Evolutionary conservation across 2,888 invertebrate species (phyloP).

Genomic region (Hybos culiciformis): DNA sequence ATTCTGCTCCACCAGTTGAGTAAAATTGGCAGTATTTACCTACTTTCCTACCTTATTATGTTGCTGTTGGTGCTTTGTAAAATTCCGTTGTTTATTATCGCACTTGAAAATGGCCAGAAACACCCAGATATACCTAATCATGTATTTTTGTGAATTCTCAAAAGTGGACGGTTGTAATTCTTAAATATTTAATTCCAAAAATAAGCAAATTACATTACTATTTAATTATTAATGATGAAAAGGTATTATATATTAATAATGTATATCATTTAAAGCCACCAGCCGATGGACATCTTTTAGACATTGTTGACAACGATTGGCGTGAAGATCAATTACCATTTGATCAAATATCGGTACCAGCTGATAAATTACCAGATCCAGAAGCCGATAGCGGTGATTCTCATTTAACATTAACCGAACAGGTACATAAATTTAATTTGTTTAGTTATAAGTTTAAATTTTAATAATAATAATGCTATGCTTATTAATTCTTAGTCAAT

Average conservation of each 20-base stretch:
- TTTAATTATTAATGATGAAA: too few relatives aligned
- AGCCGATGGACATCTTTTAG: constrained; percentile 33
- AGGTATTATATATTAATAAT: not conserved
- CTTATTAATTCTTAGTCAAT: not conserved
- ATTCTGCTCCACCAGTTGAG: too few relatives aligned
- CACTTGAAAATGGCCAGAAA: too few relatives aligned
- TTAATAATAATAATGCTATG: constrained; percentile 4
- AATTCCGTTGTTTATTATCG: too few relatives aligned
- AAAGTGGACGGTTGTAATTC: too few relatives aligned
- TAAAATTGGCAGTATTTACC: too few relatives aligned
- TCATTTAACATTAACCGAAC: constrained; percentile 77
- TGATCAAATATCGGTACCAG: constrained; percentile 74
- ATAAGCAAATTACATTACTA: too few relatives aligned
- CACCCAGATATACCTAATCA: too few relatives aligned
- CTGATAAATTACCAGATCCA: constrained; percentile 80
- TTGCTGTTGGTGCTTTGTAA: too few relatives aligned
- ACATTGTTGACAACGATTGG: constrained; percentile 66
- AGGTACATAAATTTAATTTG: constrained; percentile 47
- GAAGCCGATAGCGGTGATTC: constrained; percentile 87
- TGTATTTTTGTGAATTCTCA: too few relatives aligned
- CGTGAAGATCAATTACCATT: constrained; percentile 65
- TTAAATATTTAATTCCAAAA: too few relatives aligned
- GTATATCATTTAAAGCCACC: constrained; percentile 27
- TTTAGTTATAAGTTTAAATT: not conserved
- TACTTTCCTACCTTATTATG: too few relatives aligned